Base-by-base conservation (phyloP, 2,797 vertebrate genomes). In the Manis pentadactyla region DNA sequence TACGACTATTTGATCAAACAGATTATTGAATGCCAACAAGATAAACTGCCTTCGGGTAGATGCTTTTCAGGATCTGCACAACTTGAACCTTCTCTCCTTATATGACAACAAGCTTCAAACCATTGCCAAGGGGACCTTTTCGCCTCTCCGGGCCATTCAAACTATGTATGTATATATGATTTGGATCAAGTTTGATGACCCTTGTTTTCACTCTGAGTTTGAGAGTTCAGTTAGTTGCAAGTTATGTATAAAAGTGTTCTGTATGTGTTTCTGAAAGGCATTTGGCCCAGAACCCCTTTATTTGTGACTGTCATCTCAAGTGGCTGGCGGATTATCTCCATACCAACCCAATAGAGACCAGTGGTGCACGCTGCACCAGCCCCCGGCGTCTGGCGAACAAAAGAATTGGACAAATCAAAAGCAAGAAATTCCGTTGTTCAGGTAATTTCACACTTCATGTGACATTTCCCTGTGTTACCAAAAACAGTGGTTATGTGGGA, bases 81-180 rank as follows among this genome's bases (percentile, higher is more conserved):
- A 99, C 98, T 98, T 99, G 98, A 99, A 99, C 98, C 99, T 99
- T 96, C 99, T 99, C 83, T 99, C 99, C 78, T 98, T 99, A 42
- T 99, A 99, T 2, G 99, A 99, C 99, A 99, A 99, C 99, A 99
- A 99, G 98, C 99, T 99, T 68, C 99, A 99, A 97, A 99, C 99
- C 93, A 99, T 99, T 23, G 99, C 99, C 90, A 99, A 99, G 97
- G 99, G 99, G 97, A 99, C 99, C n/a, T 99, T 99, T 94, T 99
- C 99, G 0, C 99, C 99, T 2, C 99, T 99, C 0, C 99, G 99
- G 95, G 99, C 99, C 17, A 99, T 99, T 98, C 99, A 99, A 96
- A 99, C 99, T 5, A 99, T 99, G 99, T 99, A 99, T 51, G 99
- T 99, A 98, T 96, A 64, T 97, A 96, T 78, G 49, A 69, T 94